Evolutionary conservation across 1,140 invertebrate genomes (phyloP), one percentile per base, ranked within the genome.

Genomic region (Cylas formicarius): DNA sequence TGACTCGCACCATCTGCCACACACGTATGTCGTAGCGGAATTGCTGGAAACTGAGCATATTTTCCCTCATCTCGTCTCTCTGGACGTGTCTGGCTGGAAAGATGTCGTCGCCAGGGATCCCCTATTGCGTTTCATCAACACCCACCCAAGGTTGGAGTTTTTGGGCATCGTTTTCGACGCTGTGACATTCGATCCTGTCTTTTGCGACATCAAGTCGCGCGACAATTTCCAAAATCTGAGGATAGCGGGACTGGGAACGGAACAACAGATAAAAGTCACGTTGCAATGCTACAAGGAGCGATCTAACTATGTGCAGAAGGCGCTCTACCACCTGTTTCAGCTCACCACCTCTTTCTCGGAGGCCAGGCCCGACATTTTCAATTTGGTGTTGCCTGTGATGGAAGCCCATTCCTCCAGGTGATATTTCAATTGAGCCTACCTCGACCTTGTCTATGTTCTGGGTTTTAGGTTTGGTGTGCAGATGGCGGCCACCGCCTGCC

Each of bases 401-500:
- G 73, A 73, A 57, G 66, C 68, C 16, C 79, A 86, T 67, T 74
- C 75, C 3, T 72, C 73, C 34, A 70, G 32, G 46, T 48, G 32
- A 37, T 23, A 9, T 7, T n/a, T n/a, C n/a, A n/a, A n/a, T n/a
- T n/a, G n/a, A n/a, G n/a, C n/a, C n/a, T n/a, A n/a, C n/a, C n/a
- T n/a, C 8, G 8, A 26, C 31, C 16, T 32, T 6, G 31, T 32
- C 6, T 34, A 34, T 34, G 6, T 7, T 32, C 5, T 37, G 20
- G n/a, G 27, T 5, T 34, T 11, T 36, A 48, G 50, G 38, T 74
- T 82, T 44, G 73, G 75, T 17, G 78, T 88, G 26, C 85, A 88
- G 67, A 82, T 87, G 75, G 83, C 84, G 26, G 82, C 80, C 6
- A 87, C 84, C 20, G 86, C 85, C 17, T 88, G 84, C 62, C 67